phyloP scores from a whole-genome alignment of 2,797 vertebrate genomes.

The Xiphophorus birchmanni region DNA sequence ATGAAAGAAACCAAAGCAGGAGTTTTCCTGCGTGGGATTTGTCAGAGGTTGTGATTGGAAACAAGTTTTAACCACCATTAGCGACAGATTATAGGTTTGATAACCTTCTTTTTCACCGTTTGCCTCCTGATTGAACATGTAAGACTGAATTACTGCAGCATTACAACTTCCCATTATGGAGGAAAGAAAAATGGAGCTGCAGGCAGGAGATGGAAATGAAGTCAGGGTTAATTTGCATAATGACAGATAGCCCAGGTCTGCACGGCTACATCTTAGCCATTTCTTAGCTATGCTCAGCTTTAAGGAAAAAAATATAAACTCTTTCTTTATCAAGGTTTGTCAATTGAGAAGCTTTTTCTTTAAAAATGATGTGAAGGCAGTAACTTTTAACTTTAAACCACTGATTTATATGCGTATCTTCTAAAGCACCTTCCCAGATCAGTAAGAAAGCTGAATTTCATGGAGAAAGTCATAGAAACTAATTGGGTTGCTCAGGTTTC shows the following conservation, averaged over 20 bases:
- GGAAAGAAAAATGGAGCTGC: slow-evolving; percentile 2
- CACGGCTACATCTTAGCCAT: not conserved
- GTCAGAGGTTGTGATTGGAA: slow-evolving; percentile 10
- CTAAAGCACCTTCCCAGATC: not conserved
- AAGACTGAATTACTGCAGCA: not conserved
- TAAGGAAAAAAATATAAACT: not conserved
- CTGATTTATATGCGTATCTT: not conserved
- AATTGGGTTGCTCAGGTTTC: not conserved
- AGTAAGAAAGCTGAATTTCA: not conserved
- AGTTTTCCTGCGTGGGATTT: not conserved
- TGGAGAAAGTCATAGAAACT: not conserved
- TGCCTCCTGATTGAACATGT: slow-evolving; percentile 1
- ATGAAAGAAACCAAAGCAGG: not conserved
- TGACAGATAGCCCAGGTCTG: not conserved
- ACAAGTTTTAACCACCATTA: not conserved
- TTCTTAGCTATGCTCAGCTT: not conserved
- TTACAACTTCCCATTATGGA: not conserved
- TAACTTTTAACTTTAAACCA: not conserved
- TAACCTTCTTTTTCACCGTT: not conserved
- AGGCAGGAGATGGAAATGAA: slow-evolving; percentile 5
- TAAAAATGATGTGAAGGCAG: not conserved
- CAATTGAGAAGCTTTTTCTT: not conserved
- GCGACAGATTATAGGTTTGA: slow-evolving; percentile 5
- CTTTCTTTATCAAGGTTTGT: not conserved
- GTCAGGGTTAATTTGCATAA: slow-evolving; percentile 2